Base-by-base conservation (phyloP, 2,888 invertebrate genomes). In the Spodoptera picta region DNA sequence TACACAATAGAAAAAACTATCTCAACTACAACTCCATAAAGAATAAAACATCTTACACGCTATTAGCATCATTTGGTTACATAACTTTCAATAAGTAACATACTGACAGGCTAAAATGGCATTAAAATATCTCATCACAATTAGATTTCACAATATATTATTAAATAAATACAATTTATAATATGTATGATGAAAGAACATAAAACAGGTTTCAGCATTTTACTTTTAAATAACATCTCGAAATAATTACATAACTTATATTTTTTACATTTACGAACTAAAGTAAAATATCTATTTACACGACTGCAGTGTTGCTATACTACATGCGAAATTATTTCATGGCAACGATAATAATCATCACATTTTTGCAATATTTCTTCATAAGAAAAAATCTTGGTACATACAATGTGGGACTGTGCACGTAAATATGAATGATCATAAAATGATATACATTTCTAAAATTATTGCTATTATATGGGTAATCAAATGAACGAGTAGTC, bases 51-150 rank as follows among this genome's bases (percentile, higher is more conserved):
- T 89, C 90, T 92, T 92, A 93, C 76, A 80, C 80, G 59, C 89
- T 91, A 91, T 88, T 91, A 93, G 93, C 92, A 90, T 93, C 90
- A 92, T 94, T 94, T 93, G 93, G 94, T 94, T 94, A 94, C 87
- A 92, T 89, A 92, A 89, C 84, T 85, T 89, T 86, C 85, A 85
- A 88, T 90, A 89, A 90, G 88, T 91, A 92, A 90, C 90, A 89
- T 89, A 91, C 85, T 90, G 90, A 91, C 84, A 90, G 89, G 87
- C 89, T 92, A 92, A 90, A 92, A 93, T 93, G 93, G 92, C 93
- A 92, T 92, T 92, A 90, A 90, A 90, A 90, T 89, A 92, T 88
- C 87, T 90, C 90, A 93, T 92, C 92, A 93, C 92, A 92, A 87
- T 90, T 84, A 85, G 80, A 86, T 86, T 89, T 83, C 83, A 86